These are phyloP conservation scores for Percina caprodes DNA, from an alignment of 2,113 vertebrate genomes.

Conservation along the genomic window DNA sequence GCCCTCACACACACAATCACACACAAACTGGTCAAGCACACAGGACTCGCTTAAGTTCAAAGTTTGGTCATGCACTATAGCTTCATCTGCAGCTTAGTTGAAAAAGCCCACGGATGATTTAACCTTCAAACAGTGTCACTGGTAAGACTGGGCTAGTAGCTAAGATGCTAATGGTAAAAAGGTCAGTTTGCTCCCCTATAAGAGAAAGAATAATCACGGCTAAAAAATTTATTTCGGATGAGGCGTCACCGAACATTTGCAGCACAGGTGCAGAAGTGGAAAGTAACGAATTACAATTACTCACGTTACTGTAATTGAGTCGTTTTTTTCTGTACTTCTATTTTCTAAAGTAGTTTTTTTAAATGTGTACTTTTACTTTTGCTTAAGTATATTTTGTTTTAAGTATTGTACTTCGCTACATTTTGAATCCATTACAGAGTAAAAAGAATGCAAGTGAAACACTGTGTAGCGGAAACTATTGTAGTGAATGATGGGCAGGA, in stretches of 20 bases:
- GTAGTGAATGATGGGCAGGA: no score
- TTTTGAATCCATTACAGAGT: no score
- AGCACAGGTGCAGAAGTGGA: not conserved
- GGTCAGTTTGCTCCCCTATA: not conserved
- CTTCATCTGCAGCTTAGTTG: constrained; percentile 29
- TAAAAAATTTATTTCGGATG: constrained; percentile 6
- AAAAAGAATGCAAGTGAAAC: no score
- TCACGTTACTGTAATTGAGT: no score
- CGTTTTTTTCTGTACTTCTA: no score
- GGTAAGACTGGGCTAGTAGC: not conserved
- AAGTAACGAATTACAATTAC: no score
- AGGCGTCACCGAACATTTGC: not conserved
- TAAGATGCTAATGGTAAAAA: constrained; percentile 13
- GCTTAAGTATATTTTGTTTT: no score
- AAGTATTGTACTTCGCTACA: no score
- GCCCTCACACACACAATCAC: constrained; percentile 22
- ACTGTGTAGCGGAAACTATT: no score
- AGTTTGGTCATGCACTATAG: constrained; percentile 14
- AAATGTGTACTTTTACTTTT: no score
- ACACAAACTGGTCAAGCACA: constrained; percentile 11
- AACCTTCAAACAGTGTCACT: constrained; percentile 7
- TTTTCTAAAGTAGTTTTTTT: no score
- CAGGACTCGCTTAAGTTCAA: not conserved
- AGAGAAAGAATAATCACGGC: constrained; percentile 3
- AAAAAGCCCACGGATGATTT: constrained; percentile 26